Base-by-base conservation (phyloP, 2,888 invertebrate genomes). In the Neocrepidodera transversa region DNA sequence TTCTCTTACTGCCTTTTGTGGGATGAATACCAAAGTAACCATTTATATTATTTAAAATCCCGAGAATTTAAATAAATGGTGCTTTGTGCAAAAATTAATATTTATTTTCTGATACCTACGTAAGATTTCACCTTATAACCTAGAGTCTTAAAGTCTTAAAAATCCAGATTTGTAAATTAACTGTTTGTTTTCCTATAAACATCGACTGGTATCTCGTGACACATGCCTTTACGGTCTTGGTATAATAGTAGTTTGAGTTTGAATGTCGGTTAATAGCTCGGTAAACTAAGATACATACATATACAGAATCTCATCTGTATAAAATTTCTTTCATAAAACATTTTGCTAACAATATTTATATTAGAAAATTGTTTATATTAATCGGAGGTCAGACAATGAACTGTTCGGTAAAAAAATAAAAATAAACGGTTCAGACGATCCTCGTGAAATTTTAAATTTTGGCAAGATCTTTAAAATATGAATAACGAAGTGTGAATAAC, bases 81-180 rank as follows among this genome's bases (percentile, higher is more conserved):
- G n/a, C n/a, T n/a, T n/a, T n/a, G n/a, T n/a, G n/a, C n/a, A n/a
- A 40, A 40, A 40, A 40, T 14, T 7, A 10, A 23, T 23, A 5
- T 23, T 6, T 23, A 23, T 23, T 23, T 5, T 5, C 23, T 23
- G 23, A 5, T 23, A 5, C 4, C 3, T 6, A 28, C 11, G 45
- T 26, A 26, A 45, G 28, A 26, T 13, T 26, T 23, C 26, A 26
- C 45, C 26, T 28, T 45, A 26, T 38, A 38, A 38, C 38, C 38
- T 10, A 38, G 38, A 45, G 45, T 28, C 26, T 17, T 43, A 40
- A 30, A 45, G 45, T 28, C 40, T 17, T 42, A 36, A 28, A 51
- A 51, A 26, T 51, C 51, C 51, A 52, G 43, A 52, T 52, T 52
- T 43, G 52, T 52, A 52, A 52, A 42, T 52, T 43, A 42, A 52